Percentiles rank a stretch among this genome's conserved stretches.
phyloP scores from a whole-genome alignment of 2,797 vertebrate genomes.

The Anguilla marmorata region DNA sequence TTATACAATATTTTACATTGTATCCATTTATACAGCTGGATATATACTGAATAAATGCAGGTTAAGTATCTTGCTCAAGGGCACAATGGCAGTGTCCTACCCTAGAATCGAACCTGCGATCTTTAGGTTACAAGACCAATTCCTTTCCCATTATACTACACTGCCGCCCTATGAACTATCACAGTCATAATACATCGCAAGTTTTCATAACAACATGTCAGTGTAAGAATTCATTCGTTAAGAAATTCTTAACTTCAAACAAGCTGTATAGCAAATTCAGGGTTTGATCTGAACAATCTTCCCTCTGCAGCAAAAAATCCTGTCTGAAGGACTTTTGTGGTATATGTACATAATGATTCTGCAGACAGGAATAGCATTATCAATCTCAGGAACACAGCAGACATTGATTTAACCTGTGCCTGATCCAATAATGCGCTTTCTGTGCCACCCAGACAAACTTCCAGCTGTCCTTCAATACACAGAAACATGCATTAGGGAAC shows the following conservation, averaged over 20 bases:
- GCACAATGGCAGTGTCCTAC: no score
- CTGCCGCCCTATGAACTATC: not conserved
- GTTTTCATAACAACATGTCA: not conserved
- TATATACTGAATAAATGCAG: no score
- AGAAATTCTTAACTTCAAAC: not conserved
- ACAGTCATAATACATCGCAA: not conserved
- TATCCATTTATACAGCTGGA: no score
- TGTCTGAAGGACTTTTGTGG: not conserved
- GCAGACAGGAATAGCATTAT: conserved; percentile 5
- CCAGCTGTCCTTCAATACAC: conserved; percentile 1
- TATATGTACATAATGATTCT: not conserved
- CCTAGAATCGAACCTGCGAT: not conserved
- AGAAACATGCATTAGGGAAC: conserved; percentile 3
- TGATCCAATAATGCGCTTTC: not conserved
- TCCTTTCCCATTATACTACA: not conserved
- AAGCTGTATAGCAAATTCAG: not conserved
- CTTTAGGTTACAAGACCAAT: not conserved
- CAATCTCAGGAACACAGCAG: not conserved
- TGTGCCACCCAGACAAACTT: not conserved
- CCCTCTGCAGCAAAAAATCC: not conserved
- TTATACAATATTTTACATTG: no score
- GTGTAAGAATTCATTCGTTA: not conserved
- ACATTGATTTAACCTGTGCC: not conserved
- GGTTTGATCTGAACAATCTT: not conserved
- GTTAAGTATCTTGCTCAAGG: no score